Evolutionary conservation across 1,140 invertebrate species (phyloP), one percentile per base, ranked within the genome.

Genomic region (Drosophila lowei): DNA sequence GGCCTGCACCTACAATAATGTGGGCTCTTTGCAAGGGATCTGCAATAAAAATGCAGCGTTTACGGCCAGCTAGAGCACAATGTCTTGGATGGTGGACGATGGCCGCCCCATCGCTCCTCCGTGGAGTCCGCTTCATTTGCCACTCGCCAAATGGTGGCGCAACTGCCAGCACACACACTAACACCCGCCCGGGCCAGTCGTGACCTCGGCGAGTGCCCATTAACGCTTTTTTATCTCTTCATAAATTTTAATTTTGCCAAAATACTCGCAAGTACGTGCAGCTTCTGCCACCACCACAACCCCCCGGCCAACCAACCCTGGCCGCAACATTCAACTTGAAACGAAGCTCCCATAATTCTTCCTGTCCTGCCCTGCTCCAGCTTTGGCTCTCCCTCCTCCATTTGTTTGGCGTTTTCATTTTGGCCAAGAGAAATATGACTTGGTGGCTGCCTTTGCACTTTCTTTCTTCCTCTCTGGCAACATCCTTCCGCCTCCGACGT

Each of bases 191-290:
- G 11, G 25, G 38, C 54, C 41, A 67, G 63, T 52, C 55, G 56
- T 84, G 79, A 84, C 72, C 72, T 65, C 68, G 58, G 62, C 77
- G 77, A 88, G 81, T 74, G 74, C 64, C 81, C 83, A 86, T 86
- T 88, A 86, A 86, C 81, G 81, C 83, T 75, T 88, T 86, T 86
- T 88, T 88, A 86, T 86, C 83, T 86, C 74, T 86, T 86, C 81
- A 86, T 86, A 86, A 86, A 86, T 86, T 88, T 86, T 86, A 86
- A 86, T 86, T 86, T 86, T 81, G 73, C 74, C 81, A 81, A 86
- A 86, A 86, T 88, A 86, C 83, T 78, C 74, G 30, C 62, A 88
- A 86, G 83, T 86, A 86, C 83, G 81, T 86, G 83, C 78, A 56
- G 43, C 46, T 21, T 44, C 55, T 50, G 49, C 3, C 34, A 23